Evolutionary conservation across 2,888 invertebrate genomes (phyloP).

Genomic region (Augochlorella aurata): DNA sequence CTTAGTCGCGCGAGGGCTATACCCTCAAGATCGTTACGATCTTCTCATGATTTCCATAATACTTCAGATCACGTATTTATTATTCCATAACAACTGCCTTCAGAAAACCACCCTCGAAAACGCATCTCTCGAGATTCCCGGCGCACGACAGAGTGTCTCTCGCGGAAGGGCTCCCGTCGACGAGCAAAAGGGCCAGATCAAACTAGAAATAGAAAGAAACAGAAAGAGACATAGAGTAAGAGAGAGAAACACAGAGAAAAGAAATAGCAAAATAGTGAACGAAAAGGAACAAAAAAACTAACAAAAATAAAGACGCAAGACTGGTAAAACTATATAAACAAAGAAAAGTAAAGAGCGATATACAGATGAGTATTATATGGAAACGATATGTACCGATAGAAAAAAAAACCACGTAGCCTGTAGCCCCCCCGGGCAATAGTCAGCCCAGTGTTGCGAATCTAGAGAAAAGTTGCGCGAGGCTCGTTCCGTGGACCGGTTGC

Average conservation of each 20-base stretch:
- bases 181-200: background rate
- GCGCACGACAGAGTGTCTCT: background rate
- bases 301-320: background rate
- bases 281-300: background rate
- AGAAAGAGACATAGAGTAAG: background rate
- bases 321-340: slow-evolving; percentile 20
- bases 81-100: no score
- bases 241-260: background rate
- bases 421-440: slow-evolving; percentile 74
- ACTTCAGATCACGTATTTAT: background rate
- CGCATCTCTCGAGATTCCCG: background rate
- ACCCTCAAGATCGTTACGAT: background rate
- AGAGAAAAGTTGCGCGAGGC: slow-evolving; percentile 74
- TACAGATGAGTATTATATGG: slow-evolving; percentile 65
- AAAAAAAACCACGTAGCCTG: slow-evolving; percentile 78
- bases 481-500: slow-evolving; percentile 74
- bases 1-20: no score
- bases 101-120: no score
- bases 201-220: background rate
- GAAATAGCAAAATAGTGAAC: background rate
- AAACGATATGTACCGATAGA: slow-evolving; percentile 79
- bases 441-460: slow-evolving; percentile 76
- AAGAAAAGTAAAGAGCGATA: slow-evolving; percentile 35
- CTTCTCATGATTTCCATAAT: background rate
- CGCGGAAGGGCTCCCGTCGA: background rate